These are phyloP conservation scores for Argyresthia albistria DNA, from an alignment of 2,888 invertebrate genomes.

Conservation along the genomic window DNA sequence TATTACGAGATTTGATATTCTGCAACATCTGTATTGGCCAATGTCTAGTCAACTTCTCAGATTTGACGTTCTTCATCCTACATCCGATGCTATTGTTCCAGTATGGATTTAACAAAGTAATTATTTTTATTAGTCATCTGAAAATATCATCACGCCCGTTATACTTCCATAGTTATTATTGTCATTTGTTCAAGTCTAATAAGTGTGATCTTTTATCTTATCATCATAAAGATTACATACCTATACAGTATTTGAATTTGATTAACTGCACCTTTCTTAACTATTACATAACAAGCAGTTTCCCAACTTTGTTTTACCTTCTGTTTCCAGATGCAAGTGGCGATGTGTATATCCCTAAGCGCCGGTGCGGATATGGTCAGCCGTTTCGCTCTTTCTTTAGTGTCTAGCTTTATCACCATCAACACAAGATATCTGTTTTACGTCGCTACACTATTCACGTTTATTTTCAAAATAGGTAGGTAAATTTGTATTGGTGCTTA, in stretches of 20 bases:
- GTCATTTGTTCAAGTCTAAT: neutral
- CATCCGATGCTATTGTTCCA: constrained; percentile 74
- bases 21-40: constrained; percentile 74
- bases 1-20: constrained; percentile 63
- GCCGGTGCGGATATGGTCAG: constrained; percentile 55
- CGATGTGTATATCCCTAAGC: constrained; percentile 50
- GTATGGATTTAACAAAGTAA: constrained; percentile 59
- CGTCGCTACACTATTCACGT: constrained; percentile 37
- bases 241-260: neutral
- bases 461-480: constrained; percentile 46
- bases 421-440: constrained; percentile 51
- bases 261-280: too few species aligned
- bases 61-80: constrained; percentile 75
- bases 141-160: too few species aligned
- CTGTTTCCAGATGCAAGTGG: constrained; percentile 44
- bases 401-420: constrained; percentile 35
- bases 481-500: neutral
- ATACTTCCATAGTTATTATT: too few species aligned
- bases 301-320: too few species aligned
- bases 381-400: constrained; percentile 39
- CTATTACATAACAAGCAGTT: too few species aligned
- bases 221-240: neutral
- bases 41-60: constrained; percentile 75
- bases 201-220: neutral
- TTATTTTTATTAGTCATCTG: constrained; percentile 9